phyloP scores from a whole-genome alignment of 2,797 vertebrate genomes.

The Brotula barbata region DNA sequence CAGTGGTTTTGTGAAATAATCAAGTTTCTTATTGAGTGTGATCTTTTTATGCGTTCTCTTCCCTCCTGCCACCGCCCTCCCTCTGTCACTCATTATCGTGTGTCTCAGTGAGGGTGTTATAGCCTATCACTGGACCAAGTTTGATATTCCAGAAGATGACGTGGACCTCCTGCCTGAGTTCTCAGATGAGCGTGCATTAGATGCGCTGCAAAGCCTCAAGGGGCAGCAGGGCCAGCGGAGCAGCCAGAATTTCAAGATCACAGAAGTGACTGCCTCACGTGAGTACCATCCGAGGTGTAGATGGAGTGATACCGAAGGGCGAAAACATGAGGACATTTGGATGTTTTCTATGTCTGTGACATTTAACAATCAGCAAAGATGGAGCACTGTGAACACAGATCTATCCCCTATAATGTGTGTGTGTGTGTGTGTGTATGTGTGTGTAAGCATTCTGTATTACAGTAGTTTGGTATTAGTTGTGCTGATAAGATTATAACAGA shows the following conservation, averaged over 20 bases:
- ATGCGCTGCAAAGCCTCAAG: constrained; percentile 56
- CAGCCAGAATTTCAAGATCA: constrained; percentile 37
- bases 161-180: constrained; percentile 64
- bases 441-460: constrained; percentile 44
- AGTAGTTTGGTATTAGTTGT: constrained; percentile 52
- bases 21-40: constrained; percentile 1
- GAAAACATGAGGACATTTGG: neutral
- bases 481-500: constrained; percentile 72
- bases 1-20: constrained; percentile 5
- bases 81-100: constrained; percentile 12
- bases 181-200: constrained; percentile 71
- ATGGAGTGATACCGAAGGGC: neutral
- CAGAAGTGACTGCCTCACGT: constrained; percentile 73
- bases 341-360: constrained; percentile 15
- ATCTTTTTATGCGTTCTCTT: neutral
- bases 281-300: constrained; percentile 28
- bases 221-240: neutral
- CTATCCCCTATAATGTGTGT: constrained; percentile 42
- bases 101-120: constrained; percentile 74
- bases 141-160: constrained; percentile 68
- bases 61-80: neutral
- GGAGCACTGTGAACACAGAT: constrained; percentile 32
- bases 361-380: constrained; percentile 38
- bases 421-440: too few relatives aligned
- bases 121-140: constrained; percentile 79